A percentile compares a stretch with the other conserved stretches of the same genome.
phyloP scores from a whole-genome alignment of 92 coral and sea anemone species.

The Actinernus sp. region DNA sequence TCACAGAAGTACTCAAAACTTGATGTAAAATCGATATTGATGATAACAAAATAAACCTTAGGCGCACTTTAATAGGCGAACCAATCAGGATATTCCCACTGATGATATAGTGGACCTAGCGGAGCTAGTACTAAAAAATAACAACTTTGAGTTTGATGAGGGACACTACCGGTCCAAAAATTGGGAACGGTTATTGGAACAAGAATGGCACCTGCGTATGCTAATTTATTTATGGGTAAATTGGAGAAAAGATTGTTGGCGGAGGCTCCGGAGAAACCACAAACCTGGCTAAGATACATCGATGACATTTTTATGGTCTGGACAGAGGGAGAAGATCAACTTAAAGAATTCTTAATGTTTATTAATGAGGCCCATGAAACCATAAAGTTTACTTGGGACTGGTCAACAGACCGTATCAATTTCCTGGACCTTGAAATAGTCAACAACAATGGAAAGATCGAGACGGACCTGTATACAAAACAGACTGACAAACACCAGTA shows the following conservation, averaged over 20 bases:
- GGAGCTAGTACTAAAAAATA: no score
- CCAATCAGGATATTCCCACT: slow-evolving; percentile 6
- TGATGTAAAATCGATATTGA: no score
- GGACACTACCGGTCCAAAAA: slow-evolving; percentile 1
- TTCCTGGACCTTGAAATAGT: slow-evolving; percentile 20
- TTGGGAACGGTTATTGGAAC: slow-evolving; percentile 1
- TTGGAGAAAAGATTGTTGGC: not conserved
- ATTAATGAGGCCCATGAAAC: slow-evolving; percentile 12
- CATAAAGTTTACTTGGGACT: slow-evolving; percentile 30
- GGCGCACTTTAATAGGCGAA: no score
- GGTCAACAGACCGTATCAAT: slow-evolving; percentile 1
- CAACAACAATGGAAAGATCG: slow-evolving; percentile 6
- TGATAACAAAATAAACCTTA: no score
- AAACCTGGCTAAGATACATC: slow-evolving; percentile 22
- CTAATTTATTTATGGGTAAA: not conserved
- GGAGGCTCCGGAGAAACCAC: slow-evolving; percentile 3
- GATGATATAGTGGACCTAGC: not conserved
- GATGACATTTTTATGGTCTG: slow-evolving; percentile 40
- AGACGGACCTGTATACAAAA: slow-evolving; percentile 27
- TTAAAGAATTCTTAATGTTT: not conserved
- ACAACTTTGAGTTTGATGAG: no score
- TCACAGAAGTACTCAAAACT: no score
- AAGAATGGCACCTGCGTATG: slow-evolving; percentile 3
- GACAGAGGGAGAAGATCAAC: slow-evolving; percentile 27
- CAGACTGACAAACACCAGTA: slow-evolving; percentile 43